phyloP scores from a whole-genome alignment of 1,140 invertebrate genomes.

The Lethocerus indicus region DNA sequence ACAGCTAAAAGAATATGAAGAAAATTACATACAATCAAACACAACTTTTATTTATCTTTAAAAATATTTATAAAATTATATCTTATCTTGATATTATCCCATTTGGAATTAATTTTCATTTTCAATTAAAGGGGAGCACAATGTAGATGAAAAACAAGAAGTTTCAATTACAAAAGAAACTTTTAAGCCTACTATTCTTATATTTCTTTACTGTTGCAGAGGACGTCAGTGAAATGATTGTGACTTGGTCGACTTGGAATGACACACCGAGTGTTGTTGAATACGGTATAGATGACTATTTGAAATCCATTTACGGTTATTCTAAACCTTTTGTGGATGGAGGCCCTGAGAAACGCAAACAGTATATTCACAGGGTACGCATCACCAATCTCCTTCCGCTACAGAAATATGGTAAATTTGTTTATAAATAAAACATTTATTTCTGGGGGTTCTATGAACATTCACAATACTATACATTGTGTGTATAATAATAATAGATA shows the following conservation, averaged over 20 bases:
- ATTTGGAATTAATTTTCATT: too few relatives aligned
- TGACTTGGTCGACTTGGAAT: slow-evolving; percentile 78
- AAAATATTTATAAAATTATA: too few relatives aligned
- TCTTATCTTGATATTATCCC: too few relatives aligned
- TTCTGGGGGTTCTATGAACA: too few relatives aligned
- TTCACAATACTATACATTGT: slow-evolving; percentile 2
- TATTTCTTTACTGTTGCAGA: background rate
- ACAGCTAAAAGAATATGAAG: too few relatives aligned
- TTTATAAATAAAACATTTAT: slow-evolving; percentile 1
- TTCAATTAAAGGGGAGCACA: too few relatives aligned
- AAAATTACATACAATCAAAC: too few relatives aligned
- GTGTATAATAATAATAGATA: slow-evolving; percentile 3
- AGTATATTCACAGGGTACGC: slow-evolving; percentile 67
- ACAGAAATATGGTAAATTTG: slow-evolving; percentile 39
- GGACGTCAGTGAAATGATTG: slow-evolving; percentile 40
- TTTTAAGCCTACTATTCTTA: background rate
- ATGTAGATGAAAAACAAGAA: too few relatives aligned
- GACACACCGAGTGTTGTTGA: slow-evolving; percentile 51
- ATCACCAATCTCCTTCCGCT: slow-evolving; percentile 37
- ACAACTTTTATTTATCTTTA: too few relatives aligned
- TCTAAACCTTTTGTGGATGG: slow-evolving; percentile 60
- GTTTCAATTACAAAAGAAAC: too few relatives aligned
- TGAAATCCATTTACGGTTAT: slow-evolving; percentile 34
- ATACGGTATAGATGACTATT: slow-evolving; percentile 46
- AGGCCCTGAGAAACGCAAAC: slow-evolving; percentile 41